These are phyloP conservation scores for Eledona agricola DNA, from an alignment of 2,888 invertebrate genomes.

Conservation along the genomic window DNA sequence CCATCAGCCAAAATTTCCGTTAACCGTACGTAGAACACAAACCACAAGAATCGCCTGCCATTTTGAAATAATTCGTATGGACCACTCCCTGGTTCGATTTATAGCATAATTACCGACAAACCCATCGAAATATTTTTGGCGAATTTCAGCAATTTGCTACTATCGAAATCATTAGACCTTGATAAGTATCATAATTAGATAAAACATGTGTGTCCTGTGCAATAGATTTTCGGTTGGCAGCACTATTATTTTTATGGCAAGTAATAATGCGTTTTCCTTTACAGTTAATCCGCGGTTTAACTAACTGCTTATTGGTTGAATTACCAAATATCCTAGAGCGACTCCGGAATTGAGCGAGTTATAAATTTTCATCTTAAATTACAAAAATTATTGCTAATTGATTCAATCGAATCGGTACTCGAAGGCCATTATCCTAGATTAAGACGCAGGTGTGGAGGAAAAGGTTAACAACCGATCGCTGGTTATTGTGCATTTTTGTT, in stretches of 20 bases:
- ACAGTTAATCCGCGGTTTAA: conserved; percentile 23
- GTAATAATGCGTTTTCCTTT: conserved; percentile 32
- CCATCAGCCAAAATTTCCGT: conserved; percentile 26
- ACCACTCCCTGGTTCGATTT: conserved; percentile 20
- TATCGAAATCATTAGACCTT: too few species aligned
- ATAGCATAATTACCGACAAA: conserved; percentile 20
- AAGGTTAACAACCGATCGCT: conserved; percentile 23
- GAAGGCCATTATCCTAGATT: conserved; percentile 22
- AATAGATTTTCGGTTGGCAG: conserved; percentile 6
- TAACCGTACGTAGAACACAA: conserved; percentile 11
- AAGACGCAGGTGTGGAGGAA: conserved; percentile 20
- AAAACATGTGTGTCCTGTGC: too few species aligned
- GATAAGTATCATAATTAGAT: too few species aligned
- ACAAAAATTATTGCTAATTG: conserved; percentile 18
- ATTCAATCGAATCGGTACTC: conserved; percentile 21
- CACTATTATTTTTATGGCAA: conserved; percentile 22
- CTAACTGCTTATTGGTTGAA: conserved; percentile 27
- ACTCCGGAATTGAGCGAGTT: conserved; percentile 12
- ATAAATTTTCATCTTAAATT: conserved; percentile 24
- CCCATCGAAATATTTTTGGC: conserved; percentile 16
- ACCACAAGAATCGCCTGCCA: conserved; percentile 9
- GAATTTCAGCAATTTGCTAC: too few species aligned
- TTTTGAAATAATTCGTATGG: conserved; percentile 12
- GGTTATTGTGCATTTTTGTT: too few species aligned
- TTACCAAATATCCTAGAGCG: conserved; percentile 23